Evolutionary conservation across 2,797 vertebrate genomes (phyloP).

Genomic region (Lemur catta): DNA sequence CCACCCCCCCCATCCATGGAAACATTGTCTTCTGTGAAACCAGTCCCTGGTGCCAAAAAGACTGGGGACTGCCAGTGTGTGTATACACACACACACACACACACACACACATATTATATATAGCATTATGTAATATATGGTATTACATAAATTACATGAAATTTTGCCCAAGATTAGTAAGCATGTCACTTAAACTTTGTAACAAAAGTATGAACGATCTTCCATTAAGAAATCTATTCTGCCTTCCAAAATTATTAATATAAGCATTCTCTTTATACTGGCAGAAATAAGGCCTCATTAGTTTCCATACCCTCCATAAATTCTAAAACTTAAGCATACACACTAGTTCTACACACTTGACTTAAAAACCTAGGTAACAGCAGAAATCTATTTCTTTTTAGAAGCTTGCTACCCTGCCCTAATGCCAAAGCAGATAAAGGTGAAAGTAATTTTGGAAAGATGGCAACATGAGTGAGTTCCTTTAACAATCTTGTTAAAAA

Average conservation of each 20-base stretch:
- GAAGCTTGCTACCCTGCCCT: background rate
- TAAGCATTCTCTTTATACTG: background rate
- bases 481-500: background rate
- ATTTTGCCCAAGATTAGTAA: background rate
- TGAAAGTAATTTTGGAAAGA: background rate
- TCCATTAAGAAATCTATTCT: constrained; percentile 11
- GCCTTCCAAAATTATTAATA: background rate
- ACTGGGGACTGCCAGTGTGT: too few relatives aligned
- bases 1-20: too few relatives aligned
- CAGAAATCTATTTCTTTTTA: background rate
- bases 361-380: background rate
- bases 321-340: background rate
- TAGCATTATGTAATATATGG: background rate
- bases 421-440: background rate
- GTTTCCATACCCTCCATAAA: background rate
- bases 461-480: background rate
- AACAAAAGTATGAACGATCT: background rate
- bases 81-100: background rate
- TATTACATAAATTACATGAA: background rate
- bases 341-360: background rate
- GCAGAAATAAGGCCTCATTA: background rate
- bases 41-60: too few relatives aligned
- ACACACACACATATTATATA: background rate
- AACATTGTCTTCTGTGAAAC: too few relatives aligned
- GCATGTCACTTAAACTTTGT: background rate